Percentiles rank a stretch among this genome's conserved stretches.
These are phyloP conservation scores for Cercopithecus mitis DNA, from an alignment of 2,797 vertebrate genomes.

Conservation along the genomic window DNA sequence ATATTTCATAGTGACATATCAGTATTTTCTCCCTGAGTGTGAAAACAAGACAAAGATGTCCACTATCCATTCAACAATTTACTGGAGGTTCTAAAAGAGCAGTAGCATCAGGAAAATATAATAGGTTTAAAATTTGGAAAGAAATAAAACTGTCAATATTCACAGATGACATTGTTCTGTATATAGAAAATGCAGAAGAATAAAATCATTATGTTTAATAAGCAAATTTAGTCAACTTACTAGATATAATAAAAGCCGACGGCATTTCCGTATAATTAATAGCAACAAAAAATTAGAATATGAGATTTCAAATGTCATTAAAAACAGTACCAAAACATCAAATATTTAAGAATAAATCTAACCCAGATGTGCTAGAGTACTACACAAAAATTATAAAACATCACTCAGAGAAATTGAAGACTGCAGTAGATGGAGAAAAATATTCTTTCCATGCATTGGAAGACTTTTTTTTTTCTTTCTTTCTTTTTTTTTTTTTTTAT, in stretches of 20 bases:
- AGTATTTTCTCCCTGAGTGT: background rate
- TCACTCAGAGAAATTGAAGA: background rate
- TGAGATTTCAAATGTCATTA: background rate
- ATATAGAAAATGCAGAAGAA: background rate
- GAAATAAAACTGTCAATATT: background rate
- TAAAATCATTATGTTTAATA: background rate
- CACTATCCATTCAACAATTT: background rate
- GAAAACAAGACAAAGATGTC: background rate
- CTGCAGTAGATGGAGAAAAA: background rate
- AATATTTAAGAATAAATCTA: background rate
- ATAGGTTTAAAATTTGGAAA: background rate
- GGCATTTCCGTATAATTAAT: background rate
- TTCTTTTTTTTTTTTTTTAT: no score
- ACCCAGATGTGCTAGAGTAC: background rate
- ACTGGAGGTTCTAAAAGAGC: background rate
- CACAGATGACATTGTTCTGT: background rate
- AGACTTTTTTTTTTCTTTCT: no score
- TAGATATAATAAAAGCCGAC: background rate
- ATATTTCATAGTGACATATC: background rate
- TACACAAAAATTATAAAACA: background rate
- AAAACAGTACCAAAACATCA: background rate
- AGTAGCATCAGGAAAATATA: background rate
- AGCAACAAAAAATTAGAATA: background rate
- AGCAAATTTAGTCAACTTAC: background rate
- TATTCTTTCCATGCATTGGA: background rate